Base-by-base conservation (phyloP, 1,140 invertebrate genomes). In the Mactra quadrangularis region DNA sequence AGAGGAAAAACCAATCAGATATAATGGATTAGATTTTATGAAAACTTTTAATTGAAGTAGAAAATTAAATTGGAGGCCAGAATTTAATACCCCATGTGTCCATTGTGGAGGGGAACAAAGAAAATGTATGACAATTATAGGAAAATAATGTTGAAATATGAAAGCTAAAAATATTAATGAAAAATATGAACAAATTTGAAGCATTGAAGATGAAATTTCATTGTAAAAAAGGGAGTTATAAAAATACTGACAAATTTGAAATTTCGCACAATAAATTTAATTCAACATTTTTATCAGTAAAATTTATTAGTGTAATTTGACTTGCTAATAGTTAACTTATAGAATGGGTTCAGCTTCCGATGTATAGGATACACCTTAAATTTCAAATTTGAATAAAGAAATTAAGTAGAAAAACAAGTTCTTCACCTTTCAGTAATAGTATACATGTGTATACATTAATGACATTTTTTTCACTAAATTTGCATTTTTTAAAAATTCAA, bases 1-100 rank as follows among this genome's bases (percentile, higher is more conserved):
- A 53, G 59, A 25, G 31, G 59, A 53, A 77, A 52, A 66, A 29
- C 33, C 59, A 79, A 79, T 66, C 53, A 29, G 52, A 52, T 53
- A 31, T 53, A 70, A 68, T 52, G 25, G 59, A 38, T 45, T 50
- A 25, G 38, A 79, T 68, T 68, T 55, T 79, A 68, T 70, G 52
- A 70, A 70, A 68, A 79, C 41, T 53, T 79, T 68, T 79, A 79
- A 79, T 79, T 79, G 52, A 79, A 79, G 60, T 35, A 64, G 59
- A 77, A 64, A 77, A 64, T 77, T 50, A 77, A 77, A 77, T 59
- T 62, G 27, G 38, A 50, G 35, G 38, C 47, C 33, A 77, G 74
- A 62, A 64, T 62, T 59, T 59, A 62, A 59, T 77, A 59, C 47
- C 62, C 38, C 62, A 66, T 66, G 62, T 66, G 62, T 66, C 62